These are phyloP conservation scores for Siniperca undulata DNA, from an alignment of 2,797 vertebrate genomes.

Conservation along the genomic window DNA sequence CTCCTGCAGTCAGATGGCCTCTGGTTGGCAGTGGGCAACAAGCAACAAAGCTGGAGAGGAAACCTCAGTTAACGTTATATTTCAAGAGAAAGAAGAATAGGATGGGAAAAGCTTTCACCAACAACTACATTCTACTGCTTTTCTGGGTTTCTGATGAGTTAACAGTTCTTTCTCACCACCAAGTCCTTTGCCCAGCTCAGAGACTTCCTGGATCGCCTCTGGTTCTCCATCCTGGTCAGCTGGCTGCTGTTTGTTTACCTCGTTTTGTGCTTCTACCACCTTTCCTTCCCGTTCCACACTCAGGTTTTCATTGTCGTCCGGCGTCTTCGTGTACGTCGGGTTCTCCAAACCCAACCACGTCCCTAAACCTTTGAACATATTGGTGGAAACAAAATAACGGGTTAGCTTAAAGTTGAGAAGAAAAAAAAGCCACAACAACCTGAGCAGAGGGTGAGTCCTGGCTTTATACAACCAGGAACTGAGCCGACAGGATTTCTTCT, in stretches of 20 bases:
- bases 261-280: constrained; percentile 79
- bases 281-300: constrained; percentile 63
- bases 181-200: constrained; percentile 63
- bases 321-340: constrained; percentile 29
- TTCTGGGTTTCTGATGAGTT: not conserved
- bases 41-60: not conserved
- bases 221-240: constrained; percentile 53
- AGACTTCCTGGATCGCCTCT: constrained; percentile 27
- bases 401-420: rapidly evolving
- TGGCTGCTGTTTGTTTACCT: constrained; percentile 82
- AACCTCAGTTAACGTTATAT: not conserved
- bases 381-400: not conserved
- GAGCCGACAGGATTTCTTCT: constrained; percentile 39
- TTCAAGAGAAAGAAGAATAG: not conserved
- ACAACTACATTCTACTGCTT: too few species aligned
- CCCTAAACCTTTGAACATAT: constrained; percentile 80
- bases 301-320: constrained; percentile 50
- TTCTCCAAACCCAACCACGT: constrained; percentile 82
- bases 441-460: not conserved
- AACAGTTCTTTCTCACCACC: constrained; percentile 69
- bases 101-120: rapidly evolving
- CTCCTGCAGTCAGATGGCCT: not conserved
- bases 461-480: constrained; percentile 68
- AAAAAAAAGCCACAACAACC: not conserved
- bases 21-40: rapidly evolving